Base-by-base conservation (phyloP, 2,797 vertebrate genomes). In the Margarornis squamiger region DNA sequence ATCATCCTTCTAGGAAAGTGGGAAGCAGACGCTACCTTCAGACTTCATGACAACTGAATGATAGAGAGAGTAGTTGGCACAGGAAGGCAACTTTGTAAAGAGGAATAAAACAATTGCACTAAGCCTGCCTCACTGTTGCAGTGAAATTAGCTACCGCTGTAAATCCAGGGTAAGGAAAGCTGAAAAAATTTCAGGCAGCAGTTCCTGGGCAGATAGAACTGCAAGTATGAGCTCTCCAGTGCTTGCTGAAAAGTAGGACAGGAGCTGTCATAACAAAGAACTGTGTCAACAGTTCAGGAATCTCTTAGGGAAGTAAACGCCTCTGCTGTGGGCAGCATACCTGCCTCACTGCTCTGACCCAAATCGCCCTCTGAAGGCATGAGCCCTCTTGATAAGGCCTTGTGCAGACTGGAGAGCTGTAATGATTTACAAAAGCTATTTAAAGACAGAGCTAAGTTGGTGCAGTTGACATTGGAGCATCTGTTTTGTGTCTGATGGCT, bases 271-370 rank as follows among this genome's bases (percentile, higher is more conserved):
- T 82, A 86, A 90, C 82, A 91, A 90, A 88, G 66, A 96, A 92
- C 45, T 88, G 55, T 78, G 94, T 92, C 90, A 95, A 94, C 93
- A 95, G 85, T 91, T 96, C 57, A 85, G 71, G 81, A 95, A 94
- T 90, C 55, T 91, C 59, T 76, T 36, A 36, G 38, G 36, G 41
- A 81, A 92, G 65, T 59, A 86, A 87, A 86, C 66, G 83, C 63
- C 71, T 81, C 43, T 85, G 71, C 82, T 86, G 59, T 27, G 46
- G 85, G 90, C 82, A 94, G 79, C 29, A 39, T 32, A 88, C 86
- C 77, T 92, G 88, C 67, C 76, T 89, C 13, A 1, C 27, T 92
- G 61, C 92, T 85, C 79, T 88, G 84, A 90, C 71, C 70, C 67
- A 29, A 79, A 76, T 24, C 0, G 4, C 82, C 58, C 76, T 66